Base-by-base conservation (phyloP, 2,888 invertebrate genomes). In the Selenia dentaria region DNA sequence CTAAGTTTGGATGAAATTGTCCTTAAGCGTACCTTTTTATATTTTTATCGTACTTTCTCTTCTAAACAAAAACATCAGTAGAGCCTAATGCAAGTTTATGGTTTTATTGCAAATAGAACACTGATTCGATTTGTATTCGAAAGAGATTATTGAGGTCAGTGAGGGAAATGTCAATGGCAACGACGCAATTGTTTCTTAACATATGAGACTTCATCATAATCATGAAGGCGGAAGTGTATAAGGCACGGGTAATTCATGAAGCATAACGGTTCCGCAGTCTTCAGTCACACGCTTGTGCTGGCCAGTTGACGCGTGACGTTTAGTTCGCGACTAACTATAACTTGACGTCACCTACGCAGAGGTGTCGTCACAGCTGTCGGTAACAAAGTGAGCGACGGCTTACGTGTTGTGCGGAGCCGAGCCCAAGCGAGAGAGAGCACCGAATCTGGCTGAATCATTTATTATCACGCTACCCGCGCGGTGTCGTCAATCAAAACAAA, bases 361-460 rank as follows among this genome's bases (percentile, higher is more conserved):
- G 25, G 1, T 60, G 59, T 67, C 69, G 62, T 65, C 63, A 60
- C 45, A 34, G 40, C 46, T 40, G 51, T 46, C 47, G 46, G 48
- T 43, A 49, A 58, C 48, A 48, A 50, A 56, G 51, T 46, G 55
- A 55, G 45, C 51, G 48, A 40, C 36, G 27, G 40, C 42, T 31
- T 32, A 36, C 39, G 36, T 31, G 31, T 11, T 27, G 13, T 27
- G 5, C 42, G 41, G 36, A 28, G 27, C 32, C 10, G 22, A 8
- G 22, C 22, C 22, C 27, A 32, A 26, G 34, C 36, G 36, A 24
- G 49, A 46, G 36, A 18, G 51, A 50, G 38, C 46, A 33, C 24
- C 40, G 35, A 52, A 45, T 48, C 48, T 54, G 33, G 34, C 61
- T 63, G 67, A 73, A 70, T 72, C 71, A 70, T 74, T 74, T 71